phyloP scores from a whole-genome alignment of 2,797 vertebrate genomes.

The Arnoldichthys spilopterus region DNA sequence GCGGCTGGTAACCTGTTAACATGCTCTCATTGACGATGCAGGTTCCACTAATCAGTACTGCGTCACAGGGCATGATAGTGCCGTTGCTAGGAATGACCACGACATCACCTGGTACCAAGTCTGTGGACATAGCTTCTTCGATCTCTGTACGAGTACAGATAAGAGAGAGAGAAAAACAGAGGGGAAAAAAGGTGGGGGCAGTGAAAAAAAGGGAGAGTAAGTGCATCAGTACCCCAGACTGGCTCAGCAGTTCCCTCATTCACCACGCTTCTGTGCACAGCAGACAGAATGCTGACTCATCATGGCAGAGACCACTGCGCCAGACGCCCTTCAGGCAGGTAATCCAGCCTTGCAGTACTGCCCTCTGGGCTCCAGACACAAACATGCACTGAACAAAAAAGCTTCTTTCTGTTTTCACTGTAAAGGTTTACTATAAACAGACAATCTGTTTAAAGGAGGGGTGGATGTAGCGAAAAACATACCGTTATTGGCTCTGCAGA shows the following conservation, averaged over 20 bases:
- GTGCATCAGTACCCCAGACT: conserved; percentile 49
- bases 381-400: not conserved
- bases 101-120: conserved; percentile 94
- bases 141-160: conserved; percentile 76
- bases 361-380: conserved; percentile 15
- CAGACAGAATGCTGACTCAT: conserved; percentile 60
- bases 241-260: conserved; percentile 64
- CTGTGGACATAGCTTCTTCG: conserved; percentile 93
- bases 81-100: conserved; percentile 94
- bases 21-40: conserved; percentile 99
- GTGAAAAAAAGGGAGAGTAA: conserved; percentile 41
- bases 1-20: conserved; percentile 88
- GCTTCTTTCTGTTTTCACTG: not conserved
- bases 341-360: conserved; percentile 13
- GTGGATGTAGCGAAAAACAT: conserved; percentile 56
- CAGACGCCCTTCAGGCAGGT: conserved; percentile 24
- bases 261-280: conserved; percentile 49
- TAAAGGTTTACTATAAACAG: not conserved
- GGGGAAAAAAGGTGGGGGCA: not conserved
- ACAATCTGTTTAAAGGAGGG: not conserved
- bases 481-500: conserved; percentile 91
- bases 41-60: conserved; percentile 93
- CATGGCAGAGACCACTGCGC: conserved; percentile 45
- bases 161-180: not conserved
- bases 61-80: conserved; percentile 97